Base-by-base conservation (phyloP, 37 sponge, comb jelly and placozoan species). In the Diacarnus erythraeanus region DNA sequence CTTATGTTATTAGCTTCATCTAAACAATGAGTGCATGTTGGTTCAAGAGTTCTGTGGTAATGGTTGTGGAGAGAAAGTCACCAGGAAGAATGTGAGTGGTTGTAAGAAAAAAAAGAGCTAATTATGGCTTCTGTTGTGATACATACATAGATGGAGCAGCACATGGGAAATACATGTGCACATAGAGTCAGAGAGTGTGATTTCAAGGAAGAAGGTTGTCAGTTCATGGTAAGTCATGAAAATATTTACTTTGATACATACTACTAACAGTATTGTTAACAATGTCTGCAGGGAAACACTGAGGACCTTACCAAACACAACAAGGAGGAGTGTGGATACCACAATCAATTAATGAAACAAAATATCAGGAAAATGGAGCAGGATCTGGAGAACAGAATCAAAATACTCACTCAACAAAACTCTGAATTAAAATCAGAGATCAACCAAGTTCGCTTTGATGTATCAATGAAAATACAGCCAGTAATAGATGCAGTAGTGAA, bases 31-130 rank as follows among this genome's bases (percentile, higher is more conserved):
- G 38, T 89, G 90, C 61, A 69, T 69, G 26, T 39, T 63, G 59
- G 73, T 75, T 3, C 39, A 34, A 21, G 76, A 76, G 2, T 37
- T 33, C 39, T 89, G 90, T 33, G 8, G 71, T 26, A 63, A 80
- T 77, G 81, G 85, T 8, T 89, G 90, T 77, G 84, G 81, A 26
- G 85, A 80, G 25, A 79, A 77, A 56, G 20, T 79, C 20, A 75
- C 64, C n/a, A 84, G 85, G 42, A 80, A 60, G 84, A 64, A 72
- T 64, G 90, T 89, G 51, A 71, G 84, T 43, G n/a, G n/a, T n/a
- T n/a, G n/a, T n/a, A n/a, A n/a, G n/a, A n/a, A n/a, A n/a, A n/a
- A n/a, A n/a, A n/a, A n/a, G n/a, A n/a, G n/a, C n/a, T n/a, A n/a
- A n/a, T n/a, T n/a, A n/a, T n/a, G n/a, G n/a, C n/a, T n/a, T n/a